Conservation (phyloP, 2,113 vertebrate species). For the Dendrocopos noguchii region DNA sequence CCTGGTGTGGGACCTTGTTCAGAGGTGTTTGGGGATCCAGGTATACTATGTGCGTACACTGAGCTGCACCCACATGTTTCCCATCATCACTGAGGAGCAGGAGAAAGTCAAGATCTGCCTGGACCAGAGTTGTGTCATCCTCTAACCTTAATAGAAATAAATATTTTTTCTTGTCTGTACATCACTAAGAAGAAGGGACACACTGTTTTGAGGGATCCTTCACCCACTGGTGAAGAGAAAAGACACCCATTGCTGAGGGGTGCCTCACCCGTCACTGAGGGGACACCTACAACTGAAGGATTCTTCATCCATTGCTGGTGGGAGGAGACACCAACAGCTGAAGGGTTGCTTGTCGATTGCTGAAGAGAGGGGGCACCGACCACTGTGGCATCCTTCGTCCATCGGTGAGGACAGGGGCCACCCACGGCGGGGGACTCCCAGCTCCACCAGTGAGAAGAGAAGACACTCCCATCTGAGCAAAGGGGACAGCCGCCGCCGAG, state of each 20-base stretch:
- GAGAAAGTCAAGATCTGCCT: not conserved
- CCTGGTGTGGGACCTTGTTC: not conserved
- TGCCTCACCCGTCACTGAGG: too few species aligned
- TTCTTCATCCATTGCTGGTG: not conserved
- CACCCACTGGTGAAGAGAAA: not conserved
- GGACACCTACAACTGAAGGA: fast-evolving
- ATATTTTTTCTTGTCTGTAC: not conserved
- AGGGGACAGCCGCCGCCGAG: not conserved
- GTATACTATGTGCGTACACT: not conserved
- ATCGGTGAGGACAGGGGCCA: not conserved
- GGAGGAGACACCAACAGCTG: not conserved
- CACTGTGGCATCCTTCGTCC: not conserved
- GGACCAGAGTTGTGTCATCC: not conserved
- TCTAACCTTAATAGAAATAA: not conserved
- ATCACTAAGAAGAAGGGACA: not conserved
- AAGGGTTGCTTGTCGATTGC: fast-evolving
- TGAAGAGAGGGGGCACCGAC: too few species aligned
- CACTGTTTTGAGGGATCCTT: too few species aligned
- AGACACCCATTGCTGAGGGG: too few species aligned
- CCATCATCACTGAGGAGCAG: not conserved
- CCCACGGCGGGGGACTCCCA: not conserved
- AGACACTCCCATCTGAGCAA: not conserved
- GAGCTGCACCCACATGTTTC: not conserved
- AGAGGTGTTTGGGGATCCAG: not conserved
- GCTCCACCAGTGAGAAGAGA: not conserved